A percentile compares a stretch with the other conserved stretches of the same genome.
phyloP scores from a whole-genome alignment of 2,888 invertebrate species.

The Cinara cedri region DNA sequence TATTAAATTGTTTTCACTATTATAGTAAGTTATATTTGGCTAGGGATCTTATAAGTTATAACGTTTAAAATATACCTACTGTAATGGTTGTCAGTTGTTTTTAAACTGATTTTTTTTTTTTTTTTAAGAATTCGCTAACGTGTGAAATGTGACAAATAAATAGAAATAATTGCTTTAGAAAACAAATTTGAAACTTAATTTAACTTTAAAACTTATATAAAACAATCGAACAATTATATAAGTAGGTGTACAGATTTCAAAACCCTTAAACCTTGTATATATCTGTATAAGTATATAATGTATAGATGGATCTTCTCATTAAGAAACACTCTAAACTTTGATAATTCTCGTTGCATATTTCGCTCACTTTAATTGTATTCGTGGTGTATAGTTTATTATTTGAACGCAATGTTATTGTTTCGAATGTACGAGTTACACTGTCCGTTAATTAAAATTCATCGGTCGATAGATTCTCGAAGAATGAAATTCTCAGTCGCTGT shows the following conservation, averaged over 20 bases:
- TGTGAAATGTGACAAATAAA: no score
- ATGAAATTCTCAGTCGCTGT: neutral
- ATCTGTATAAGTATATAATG: no score
- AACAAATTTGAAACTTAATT: neutral
- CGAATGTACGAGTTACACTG: neutral
- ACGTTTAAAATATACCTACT: no score
- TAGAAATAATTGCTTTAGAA: neutral
- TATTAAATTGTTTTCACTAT: no score
- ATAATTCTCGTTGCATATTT: neutral
- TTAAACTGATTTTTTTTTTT: no score
- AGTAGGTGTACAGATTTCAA: neutral
- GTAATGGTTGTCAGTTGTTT: no score
- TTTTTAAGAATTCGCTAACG: no score
- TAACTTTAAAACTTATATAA: no score
- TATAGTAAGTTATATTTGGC: no score
- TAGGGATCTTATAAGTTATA: no score
- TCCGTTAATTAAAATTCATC: neutral
- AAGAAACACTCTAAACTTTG: neutral
- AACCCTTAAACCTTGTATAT: no score
- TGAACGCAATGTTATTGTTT: neutral
- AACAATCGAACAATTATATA: neutral
- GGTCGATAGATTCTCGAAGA: neutral
- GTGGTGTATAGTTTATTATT: neutral
- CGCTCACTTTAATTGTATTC: neutral
- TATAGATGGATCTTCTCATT: neutral